Percentiles rank a stretch among this genome's conserved stretches.
Evolutionary conservation across 2,797 vertebrate genomes (phyloP).

Genomic region (Liasis olivaceus): DNA sequence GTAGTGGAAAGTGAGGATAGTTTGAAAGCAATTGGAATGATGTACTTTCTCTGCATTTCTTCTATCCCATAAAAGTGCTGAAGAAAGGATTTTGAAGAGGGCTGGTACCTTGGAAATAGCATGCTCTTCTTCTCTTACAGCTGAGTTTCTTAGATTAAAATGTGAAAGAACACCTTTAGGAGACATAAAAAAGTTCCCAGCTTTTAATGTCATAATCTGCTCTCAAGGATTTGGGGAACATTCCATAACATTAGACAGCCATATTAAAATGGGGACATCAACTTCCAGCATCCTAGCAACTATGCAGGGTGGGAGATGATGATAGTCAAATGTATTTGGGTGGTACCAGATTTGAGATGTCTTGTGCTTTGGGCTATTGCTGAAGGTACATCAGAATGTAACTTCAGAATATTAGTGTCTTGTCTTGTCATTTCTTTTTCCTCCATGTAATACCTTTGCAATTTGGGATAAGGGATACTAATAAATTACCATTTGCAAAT

Average conservation of each 20-base stretch:
- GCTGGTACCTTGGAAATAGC: background rate
- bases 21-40: constrained; percentile 27
- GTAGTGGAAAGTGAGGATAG: constrained; percentile 45
- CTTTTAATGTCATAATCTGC: background rate
- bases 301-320: background rate
- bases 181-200: background rate
- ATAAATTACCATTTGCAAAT: constrained; percentile 35
- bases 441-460: background rate
- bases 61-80: background rate
- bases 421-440: background rate
- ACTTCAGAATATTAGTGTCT: background rate
- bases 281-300: background rate
- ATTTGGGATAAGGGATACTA: background rate
- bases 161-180: background rate
- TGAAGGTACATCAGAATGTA: background rate
- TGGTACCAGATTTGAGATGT: background rate
- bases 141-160: background rate
- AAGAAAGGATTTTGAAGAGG: background rate
- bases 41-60: background rate
- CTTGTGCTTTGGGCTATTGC: background rate
- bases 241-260: background rate
- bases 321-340: background rate
- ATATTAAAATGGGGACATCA: background rate
- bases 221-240: constrained; percentile 4
- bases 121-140: background rate